A percentile compares a stretch with the other conserved stretches of the same genome.
These are phyloP conservation scores for Tetragonula carbonaria DNA, from an alignment of 2,888 invertebrate species.

Conservation along the genomic window DNA sequence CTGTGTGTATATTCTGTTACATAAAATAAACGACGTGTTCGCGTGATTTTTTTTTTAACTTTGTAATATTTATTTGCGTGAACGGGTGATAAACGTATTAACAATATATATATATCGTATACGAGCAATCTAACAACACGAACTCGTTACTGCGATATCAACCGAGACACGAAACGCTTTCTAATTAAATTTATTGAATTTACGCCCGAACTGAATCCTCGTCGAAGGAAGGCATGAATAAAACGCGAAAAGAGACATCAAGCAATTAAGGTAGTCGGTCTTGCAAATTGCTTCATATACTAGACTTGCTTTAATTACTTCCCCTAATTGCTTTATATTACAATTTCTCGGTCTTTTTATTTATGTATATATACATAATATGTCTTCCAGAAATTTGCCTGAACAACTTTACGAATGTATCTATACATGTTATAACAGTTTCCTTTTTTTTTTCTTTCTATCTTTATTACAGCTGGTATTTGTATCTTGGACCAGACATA, in stretches of 20 bases:
- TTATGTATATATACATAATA: neutral
- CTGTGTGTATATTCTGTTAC: neutral
- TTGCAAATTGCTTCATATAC: slow-evolving; percentile 32
- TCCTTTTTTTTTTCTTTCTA: neutral
- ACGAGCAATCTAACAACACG: neutral
- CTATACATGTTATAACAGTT: neutral
- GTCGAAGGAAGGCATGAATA: slow-evolving; percentile 36
- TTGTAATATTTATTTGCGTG: slow-evolving; percentile 5
- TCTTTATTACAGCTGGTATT: neutral
- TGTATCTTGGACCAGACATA: neutral
- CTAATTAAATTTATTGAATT: slow-evolving; percentile 54
- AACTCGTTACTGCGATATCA: slow-evolving; percentile 22
- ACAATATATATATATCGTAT: neutral
- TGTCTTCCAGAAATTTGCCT: neutral
- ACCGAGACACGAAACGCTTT: slow-evolving; percentile 12
- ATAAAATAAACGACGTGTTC: neutral
- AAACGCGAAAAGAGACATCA: slow-evolving; percentile 41
- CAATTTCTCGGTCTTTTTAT: slow-evolving; percentile 17
- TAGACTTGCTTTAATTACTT: slow-evolving; percentile 37
- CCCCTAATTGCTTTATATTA: slow-evolving; percentile 37
- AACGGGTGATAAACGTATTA: slow-evolving; percentile 4
- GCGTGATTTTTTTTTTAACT: neutral
- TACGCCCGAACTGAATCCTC: slow-evolving; percentile 21
- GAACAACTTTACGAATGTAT: neutral
- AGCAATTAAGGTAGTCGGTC: slow-evolving; percentile 33